Evolutionary conservation across 2,113 vertebrate genomes (phyloP).

Genomic region (Eubucco bourcierii): DNA sequence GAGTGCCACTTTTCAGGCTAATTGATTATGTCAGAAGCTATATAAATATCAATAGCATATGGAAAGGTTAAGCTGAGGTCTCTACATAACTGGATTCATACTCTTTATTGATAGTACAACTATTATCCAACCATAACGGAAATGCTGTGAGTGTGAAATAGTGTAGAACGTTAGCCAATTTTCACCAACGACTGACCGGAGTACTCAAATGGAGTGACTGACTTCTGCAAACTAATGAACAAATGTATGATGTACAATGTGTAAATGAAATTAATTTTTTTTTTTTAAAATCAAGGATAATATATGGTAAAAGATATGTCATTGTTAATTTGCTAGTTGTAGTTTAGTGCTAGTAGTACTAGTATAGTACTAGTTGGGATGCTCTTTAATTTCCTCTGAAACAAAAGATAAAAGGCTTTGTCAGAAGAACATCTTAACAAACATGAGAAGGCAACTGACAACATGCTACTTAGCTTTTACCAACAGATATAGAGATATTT

Average conservation of each 20-base stretch:
- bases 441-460: neutral
- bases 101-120: slow-evolving; percentile 68
- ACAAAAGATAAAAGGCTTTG: neutral
- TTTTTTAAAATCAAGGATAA: neutral
- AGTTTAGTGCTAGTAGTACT: neutral
- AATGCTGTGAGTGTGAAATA: slow-evolving; percentile 71
- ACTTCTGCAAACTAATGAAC: slow-evolving; percentile 5
- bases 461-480: neutral
- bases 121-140: slow-evolving; percentile 71
- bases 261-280: neutral
- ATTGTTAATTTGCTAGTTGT: neutral
- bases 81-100: slow-evolving; percentile 59
- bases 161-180: slow-evolving; percentile 61
- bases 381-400: neutral
- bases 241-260: neutral
- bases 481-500: neutral
- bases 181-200: neutral
- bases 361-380: neutral
- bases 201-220: neutral
- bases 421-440: neutral
- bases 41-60: slow-evolving; percentile 77
- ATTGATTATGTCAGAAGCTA: slow-evolving; percentile 75
- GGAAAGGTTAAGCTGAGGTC: slow-evolving; percentile 66
- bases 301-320: neutral
- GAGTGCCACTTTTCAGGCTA: slow-evolving; percentile 61